These are phyloP conservation scores for Meloe dianella DNA, from an alignment of 2,888 invertebrate species.

Conservation along the genomic window DNA sequence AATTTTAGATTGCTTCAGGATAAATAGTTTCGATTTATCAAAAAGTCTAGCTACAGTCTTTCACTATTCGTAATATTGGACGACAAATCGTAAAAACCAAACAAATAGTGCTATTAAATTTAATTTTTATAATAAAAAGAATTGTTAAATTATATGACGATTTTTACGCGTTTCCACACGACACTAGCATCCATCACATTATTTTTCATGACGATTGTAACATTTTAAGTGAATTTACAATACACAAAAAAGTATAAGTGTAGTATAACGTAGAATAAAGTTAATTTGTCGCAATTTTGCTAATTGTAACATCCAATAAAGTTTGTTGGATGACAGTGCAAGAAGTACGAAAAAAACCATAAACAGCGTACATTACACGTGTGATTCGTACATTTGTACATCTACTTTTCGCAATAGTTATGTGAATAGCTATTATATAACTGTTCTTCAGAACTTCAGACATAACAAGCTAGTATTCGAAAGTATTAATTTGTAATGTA, in stretches of 20 bases:
- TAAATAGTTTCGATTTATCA: slow-evolving; percentile 14
- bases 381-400: not conserved
- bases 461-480: not conserved
- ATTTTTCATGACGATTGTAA: not conserved
- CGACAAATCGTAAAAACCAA: slow-evolving; percentile 33
- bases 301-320: too few relatives aligned
- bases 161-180: slow-evolving; percentile 22
- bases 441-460: not conserved
- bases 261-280: too few relatives aligned
- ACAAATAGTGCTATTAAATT: slow-evolving; percentile 31
- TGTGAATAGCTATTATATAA: not conserved
- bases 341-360: too few relatives aligned
- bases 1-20: not conserved
- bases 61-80: slow-evolving; percentile 23
- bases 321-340: too few relatives aligned
- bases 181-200: not conserved
- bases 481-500: not conserved
- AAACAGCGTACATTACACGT: not conserved
- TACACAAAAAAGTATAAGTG: not conserved
- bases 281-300: too few relatives aligned
- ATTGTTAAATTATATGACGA: slow-evolving; percentile 19
- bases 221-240: not conserved
- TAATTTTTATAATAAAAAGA: slow-evolving; percentile 34
- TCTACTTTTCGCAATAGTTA: not conserved
- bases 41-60: slow-evolving; percentile 19